Base-by-base conservation (phyloP, 1,140 invertebrate species). In the Panonychus citri region DNA sequence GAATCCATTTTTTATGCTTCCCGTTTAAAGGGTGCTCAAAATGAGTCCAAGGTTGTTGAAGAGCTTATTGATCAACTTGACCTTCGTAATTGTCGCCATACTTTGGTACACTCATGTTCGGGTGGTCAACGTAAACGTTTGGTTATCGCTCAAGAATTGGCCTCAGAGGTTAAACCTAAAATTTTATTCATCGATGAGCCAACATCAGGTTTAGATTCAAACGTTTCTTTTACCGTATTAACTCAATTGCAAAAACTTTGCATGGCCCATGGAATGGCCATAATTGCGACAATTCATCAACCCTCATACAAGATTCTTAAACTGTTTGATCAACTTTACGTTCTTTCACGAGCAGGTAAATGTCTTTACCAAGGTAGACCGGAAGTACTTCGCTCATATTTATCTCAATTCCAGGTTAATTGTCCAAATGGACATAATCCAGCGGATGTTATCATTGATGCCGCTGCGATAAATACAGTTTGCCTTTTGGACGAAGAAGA, bases 91-190 rank as follows among this genome's bases (percentile, higher is more conserved):
- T 52, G 58, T 57, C 24, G 25, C 10, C 21, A 59, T 34, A 57
- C 25, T 25, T 13, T 26, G 10, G 43, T 60, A 21, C 28, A 51
- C 12, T 30, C 21, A 27, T 60, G 59, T 39, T 40, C 27, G 13
- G 89, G 89, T 7, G 91, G 91, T 0, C 88, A 95, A 71, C 75
- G 83, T 54, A 95, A 94, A 68, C 76, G 90, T 51, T 70, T 95
- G 40, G 88, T 88, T 2, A 89, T 95, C 62, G 88, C 90, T n/a
- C 71, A 93, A 55, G 90, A 95, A 40, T 58, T 60, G 27, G 55
- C 34, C 15, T 17, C 28, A 3, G 19, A 21, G 8, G 34, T 39
- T n/a, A 54, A 54, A n/a, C 52, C 52, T 17, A 54, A 39, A 42
- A 37, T 54, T 3, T 21, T 54, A 3, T 54, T 54, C 19, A 50